Conservation (phyloP, 2,888 invertebrate species). For the Pomacea canaliculata region DNA sequence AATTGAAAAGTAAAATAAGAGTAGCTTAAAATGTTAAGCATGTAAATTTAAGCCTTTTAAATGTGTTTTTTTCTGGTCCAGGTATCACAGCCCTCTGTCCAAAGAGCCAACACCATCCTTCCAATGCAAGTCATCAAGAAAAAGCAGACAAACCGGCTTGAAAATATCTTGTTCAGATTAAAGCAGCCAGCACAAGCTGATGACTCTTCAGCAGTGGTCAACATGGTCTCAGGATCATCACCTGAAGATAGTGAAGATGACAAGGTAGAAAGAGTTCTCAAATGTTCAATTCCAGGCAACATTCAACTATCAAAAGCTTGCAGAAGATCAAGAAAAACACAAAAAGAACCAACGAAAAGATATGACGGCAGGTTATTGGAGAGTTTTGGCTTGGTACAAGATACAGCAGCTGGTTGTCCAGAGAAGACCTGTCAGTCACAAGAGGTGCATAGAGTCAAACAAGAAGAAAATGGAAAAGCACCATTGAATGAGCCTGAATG, state of each 20-base stretch:
- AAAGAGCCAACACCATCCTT: too few species aligned
- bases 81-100: too few species aligned
- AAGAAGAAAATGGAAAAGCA: not conserved
- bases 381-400: not conserved
- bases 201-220: not conserved
- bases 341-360: not conserved
- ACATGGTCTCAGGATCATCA: not conserved
- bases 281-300: not conserved
- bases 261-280: not conserved
- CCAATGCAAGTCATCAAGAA: not conserved
- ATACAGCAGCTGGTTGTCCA: not conserved
- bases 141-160: slow-evolving; percentile 21
- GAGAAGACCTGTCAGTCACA: too few species aligned
- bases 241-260: not conserved
- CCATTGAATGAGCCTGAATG: not conserved
- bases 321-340: not conserved
- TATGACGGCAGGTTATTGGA: not conserved
- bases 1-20: too few species aligned
- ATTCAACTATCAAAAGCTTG: not conserved
- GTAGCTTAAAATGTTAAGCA: too few species aligned
- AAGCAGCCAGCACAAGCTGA: slow-evolving; percentile 6
- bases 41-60: too few species aligned
- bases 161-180: slow-evolving; percentile 21
- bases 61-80: too few species aligned
- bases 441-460: too few species aligned